Conservation (phyloP, 2,888 invertebrate genomes). For the Strigamia maritima region DNA sequence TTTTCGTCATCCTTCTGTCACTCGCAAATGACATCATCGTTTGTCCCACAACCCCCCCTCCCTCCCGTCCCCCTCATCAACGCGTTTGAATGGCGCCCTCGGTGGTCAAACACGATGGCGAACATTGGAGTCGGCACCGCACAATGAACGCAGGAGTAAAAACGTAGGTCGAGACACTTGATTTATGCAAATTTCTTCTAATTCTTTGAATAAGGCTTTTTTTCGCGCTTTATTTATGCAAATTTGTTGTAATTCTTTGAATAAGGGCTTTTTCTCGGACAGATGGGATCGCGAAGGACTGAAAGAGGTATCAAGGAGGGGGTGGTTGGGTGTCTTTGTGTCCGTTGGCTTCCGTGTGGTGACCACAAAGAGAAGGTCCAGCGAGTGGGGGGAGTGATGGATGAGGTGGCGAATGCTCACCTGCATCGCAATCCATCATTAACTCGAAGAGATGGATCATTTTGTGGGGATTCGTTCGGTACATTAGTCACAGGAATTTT, state of each 20-base stretch:
- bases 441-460: not conserved
- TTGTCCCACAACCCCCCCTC: not conserved
- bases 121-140: not conserved
- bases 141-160: not conserved
- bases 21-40: not conserved
- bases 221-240: not conserved
- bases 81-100: not conserved
- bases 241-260: not conserved
- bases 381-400: not conserved
- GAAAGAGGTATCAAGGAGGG: not conserved
- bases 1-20: not conserved
- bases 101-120: not conserved
- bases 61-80: no score
- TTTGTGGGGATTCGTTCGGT: no score
- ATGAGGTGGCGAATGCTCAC: not conserved
- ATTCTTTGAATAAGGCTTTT: not conserved
- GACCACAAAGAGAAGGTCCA: not conserved
- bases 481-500: not conserved
- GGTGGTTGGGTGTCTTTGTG: not conserved
- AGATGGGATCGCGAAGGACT: no score
- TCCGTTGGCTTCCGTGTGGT: not conserved
- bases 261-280: not conserved
- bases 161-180: not conserved
- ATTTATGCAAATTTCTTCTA: not conserved
- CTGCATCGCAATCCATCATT: not conserved